These are phyloP conservation scores for Numenius phaeopus DNA, from an alignment of 2,797 vertebrate species.

Conservation along the genomic window DNA sequence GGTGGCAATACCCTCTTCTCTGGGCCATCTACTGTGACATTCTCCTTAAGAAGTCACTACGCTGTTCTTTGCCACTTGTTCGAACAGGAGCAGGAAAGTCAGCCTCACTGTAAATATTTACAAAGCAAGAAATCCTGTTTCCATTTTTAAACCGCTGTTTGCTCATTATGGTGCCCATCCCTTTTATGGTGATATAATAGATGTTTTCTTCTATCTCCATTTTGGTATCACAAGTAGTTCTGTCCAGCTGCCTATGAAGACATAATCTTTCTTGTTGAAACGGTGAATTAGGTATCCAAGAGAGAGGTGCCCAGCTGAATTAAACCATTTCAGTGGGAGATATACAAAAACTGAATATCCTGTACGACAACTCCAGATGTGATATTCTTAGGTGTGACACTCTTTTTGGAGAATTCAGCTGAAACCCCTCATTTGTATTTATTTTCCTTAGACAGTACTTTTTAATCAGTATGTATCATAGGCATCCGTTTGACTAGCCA, in stretches of 20 bases:
- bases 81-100: not conserved
- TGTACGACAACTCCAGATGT: not conserved
- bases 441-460: not conserved
- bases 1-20: not conserved
- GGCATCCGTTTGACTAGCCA: not conserved
- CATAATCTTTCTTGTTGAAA: not conserved
- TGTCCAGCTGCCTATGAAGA: not conserved
- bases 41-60: not conserved
- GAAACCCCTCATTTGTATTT: not conserved
- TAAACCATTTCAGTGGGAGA: not conserved
- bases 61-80: not conserved
- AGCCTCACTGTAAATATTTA: not conserved
- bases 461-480: not conserved
- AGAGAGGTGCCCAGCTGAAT: not conserved
- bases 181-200: not conserved
- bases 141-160: slow-evolving; percentile 19
- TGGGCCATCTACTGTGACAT: not conserved
- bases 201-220: not conserved
- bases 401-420: not conserved
- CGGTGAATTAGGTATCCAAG: not conserved
- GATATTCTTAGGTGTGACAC: not conserved
- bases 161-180: not conserved
- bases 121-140: not conserved
- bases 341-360: not conserved
- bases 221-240: not conserved